These are phyloP conservation scores for Planococcus citri DNA, from an alignment of 1,140 invertebrate species.

Conservation along the genomic window DNA sequence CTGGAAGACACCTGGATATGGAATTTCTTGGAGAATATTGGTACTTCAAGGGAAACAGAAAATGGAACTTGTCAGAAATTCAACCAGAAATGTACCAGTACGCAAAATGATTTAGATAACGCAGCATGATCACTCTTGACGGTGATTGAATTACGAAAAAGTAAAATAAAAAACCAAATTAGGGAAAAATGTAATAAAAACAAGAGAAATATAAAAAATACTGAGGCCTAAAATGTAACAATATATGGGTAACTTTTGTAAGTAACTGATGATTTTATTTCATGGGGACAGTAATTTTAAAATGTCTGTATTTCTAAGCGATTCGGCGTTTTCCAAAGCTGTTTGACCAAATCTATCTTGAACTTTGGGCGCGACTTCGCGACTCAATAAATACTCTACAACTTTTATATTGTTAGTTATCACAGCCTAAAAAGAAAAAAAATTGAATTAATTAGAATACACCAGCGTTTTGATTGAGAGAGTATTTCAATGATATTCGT, in stretches of 20 bases:
- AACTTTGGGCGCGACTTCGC: not conserved
- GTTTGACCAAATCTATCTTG: not conserved
- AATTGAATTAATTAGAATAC: no score
- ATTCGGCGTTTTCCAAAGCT: not conserved
- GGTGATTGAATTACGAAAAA: constrained; percentile 19
- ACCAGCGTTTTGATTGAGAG: no score
- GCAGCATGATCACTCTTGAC: constrained; percentile 21
- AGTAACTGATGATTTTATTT: not conserved
- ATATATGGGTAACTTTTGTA: not conserved
- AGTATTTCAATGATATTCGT: no score
- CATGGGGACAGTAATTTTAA: not conserved
- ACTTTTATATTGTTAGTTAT: not conserved
- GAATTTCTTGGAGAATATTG: constrained; percentile 1
- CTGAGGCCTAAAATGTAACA: not conserved
- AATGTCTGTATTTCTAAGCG: not conserved
- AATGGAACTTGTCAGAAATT: constrained; percentile 21
- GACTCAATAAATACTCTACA: not conserved
- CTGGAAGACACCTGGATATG: constrained; percentile 14
- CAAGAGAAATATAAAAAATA: constrained; percentile 1
- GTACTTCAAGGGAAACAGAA: not conserved
- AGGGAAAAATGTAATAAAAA: not conserved
- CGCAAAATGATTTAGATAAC: constrained; percentile 3
- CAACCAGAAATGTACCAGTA: constrained; percentile 21
- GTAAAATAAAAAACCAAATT: not conserved
- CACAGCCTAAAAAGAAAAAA: not conserved